Conservation (phyloP, 2,113 vertebrate genomes). For the Aegithalos caudatus region DNA sequence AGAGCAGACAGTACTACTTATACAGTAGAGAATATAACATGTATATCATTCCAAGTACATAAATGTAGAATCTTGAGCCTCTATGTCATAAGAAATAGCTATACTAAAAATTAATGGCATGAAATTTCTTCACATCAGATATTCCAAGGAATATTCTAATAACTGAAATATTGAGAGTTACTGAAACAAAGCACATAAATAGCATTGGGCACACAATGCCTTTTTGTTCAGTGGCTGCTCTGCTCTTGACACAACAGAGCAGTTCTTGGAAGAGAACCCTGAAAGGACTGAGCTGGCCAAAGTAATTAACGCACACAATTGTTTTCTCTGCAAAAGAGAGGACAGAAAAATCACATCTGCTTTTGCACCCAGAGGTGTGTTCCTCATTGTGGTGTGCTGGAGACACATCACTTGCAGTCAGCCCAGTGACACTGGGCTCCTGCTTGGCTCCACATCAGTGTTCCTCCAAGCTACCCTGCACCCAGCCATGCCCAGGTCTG, state of each 20-base stretch:
- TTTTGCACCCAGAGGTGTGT: background rate
- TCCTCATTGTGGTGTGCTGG: background rate
- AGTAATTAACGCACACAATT: background rate
- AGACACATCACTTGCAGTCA: background rate
- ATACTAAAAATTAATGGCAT: background rate
- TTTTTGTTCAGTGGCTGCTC: background rate
- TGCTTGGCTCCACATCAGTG: background rate
- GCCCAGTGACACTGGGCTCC: background rate
- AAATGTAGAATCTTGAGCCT: background rate
- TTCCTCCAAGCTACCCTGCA: background rate
- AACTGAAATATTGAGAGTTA: background rate
- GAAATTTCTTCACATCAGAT: background rate
- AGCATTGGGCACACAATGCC: background rate
- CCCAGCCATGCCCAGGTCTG: background rate
- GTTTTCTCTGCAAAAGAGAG: background rate
- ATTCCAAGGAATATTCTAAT: background rate
- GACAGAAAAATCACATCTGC: background rate
- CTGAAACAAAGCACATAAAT: background rate
- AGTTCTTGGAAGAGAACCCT: background rate
- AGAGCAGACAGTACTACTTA: background rate
- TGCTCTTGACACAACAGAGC: background rate
- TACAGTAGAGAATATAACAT: background rate
- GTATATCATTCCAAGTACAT: background rate
- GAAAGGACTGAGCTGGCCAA: background rate
- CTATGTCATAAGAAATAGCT: background rate